These are phyloP conservation scores for Acipenser transmontanus DNA, from an alignment of 2,797 vertebrate species.

Conservation along the genomic window DNA sequence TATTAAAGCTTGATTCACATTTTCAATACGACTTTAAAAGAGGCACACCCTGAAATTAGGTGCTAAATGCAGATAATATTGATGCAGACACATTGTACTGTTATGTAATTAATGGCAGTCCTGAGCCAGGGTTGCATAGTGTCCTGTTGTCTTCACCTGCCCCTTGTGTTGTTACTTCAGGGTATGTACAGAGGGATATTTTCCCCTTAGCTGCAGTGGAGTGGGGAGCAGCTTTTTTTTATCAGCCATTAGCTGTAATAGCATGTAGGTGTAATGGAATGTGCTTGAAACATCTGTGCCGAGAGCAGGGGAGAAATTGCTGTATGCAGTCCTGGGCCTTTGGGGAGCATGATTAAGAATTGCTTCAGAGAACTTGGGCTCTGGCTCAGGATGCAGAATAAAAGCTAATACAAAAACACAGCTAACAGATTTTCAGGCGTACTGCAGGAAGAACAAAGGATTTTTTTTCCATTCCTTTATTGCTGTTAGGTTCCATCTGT, in stretches of 20 bases:
- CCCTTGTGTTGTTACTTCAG: conserved; percentile 28
- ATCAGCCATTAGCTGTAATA: conserved; percentile 87
- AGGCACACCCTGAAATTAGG: not conserved
- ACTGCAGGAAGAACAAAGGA: conserved; percentile 74
- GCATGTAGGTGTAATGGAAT: conserved; percentile 90
- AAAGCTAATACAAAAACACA: conserved; percentile 56
- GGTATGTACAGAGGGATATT: conserved; percentile 69
- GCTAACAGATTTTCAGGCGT: conserved; percentile 76
- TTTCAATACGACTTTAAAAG: no score
- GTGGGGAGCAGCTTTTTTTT: conserved; percentile 72
- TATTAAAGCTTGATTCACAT: no score
- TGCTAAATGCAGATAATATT: not conserved
- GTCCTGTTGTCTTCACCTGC: conserved; percentile 42
- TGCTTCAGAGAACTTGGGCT: conserved; percentile 80
- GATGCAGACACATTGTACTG: conserved; percentile 28
- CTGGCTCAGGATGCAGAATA: conserved; percentile 69
- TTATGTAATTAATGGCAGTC: conserved; percentile 37
- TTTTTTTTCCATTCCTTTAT: conserved; percentile 69
- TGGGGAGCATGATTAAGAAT: conserved; percentile 79
- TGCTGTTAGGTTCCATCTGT: conserved; percentile 70
- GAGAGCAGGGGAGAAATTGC: conserved; percentile 78
- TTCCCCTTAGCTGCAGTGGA: conserved; percentile 79
- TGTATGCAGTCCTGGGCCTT: conserved; percentile 71
- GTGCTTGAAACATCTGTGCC: conserved; percentile 83
- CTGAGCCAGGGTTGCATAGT: conserved; percentile 38